Percentiles rank a stretch among this genome's conserved stretches.
phyloP scores from a whole-genome alignment of 2,113 vertebrate genomes.

The Helogale parvula region DNA sequence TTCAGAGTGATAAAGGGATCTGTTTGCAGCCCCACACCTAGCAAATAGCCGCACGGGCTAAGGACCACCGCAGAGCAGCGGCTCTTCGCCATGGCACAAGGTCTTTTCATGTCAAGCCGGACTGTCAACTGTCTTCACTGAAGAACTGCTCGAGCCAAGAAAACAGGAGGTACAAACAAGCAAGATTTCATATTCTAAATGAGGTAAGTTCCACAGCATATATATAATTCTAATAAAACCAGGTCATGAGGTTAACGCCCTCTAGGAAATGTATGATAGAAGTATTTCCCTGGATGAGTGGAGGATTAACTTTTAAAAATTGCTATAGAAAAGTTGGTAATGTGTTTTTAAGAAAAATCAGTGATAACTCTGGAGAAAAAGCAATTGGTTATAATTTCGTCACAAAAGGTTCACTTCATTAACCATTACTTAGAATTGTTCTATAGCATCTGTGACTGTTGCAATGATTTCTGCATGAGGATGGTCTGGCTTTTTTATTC shows the following conservation, averaged over 20 bases:
- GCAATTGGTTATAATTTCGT: neutral
- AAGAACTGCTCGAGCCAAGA: neutral
- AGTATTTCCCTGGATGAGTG: neutral
- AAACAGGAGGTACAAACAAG: neutral
- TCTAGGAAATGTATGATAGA: neutral
- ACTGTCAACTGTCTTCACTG: neutral
- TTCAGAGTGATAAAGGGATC: neutral
- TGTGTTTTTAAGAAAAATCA: constrained; percentile 31
- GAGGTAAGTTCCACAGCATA: neutral
- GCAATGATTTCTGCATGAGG: neutral
- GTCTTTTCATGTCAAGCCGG: accelerated
- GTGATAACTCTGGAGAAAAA: neutral
- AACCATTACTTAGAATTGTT: neutral
- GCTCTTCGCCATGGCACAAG: accelerated
- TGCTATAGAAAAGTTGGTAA: neutral
- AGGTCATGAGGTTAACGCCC: neutral
- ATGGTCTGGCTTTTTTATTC: neutral
- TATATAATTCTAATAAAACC: neutral
- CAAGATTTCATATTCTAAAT: neutral
- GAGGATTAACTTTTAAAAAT: neutral
- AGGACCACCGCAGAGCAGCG: neutral
- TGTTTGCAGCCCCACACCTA: neutral
- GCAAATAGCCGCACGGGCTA: neutral
- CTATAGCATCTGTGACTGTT: neutral
- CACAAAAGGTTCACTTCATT: neutral